Evolutionary conservation across 2,797 vertebrate genomes (phyloP).

Genomic region (Danio tinwini): DNA sequence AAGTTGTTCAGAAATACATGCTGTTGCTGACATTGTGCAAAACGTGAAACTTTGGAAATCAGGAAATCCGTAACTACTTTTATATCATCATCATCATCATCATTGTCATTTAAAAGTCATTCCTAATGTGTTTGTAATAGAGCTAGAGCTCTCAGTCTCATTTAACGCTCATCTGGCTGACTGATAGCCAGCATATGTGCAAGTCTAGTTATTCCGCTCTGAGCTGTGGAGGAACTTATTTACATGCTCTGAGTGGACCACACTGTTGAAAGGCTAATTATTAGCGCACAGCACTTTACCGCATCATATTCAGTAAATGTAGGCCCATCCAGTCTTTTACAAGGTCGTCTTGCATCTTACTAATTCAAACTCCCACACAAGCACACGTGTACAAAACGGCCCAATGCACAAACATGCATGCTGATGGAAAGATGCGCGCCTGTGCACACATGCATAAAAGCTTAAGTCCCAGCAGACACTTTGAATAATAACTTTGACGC

Average conservation of each 20-base stretch:
- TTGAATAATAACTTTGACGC: constrained; percentile 42
- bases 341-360: constrained; percentile 6
- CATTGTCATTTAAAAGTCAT: not conserved
- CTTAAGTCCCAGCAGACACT: constrained; percentile 40
- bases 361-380: constrained; percentile 24
- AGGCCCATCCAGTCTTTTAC: not conserved
- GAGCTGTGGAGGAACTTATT: constrained; percentile 45
- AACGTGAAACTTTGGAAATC: not conserved
- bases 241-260: constrained; percentile 53
- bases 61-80: not conserved
- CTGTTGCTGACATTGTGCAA: not conserved
- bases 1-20: not conserved
- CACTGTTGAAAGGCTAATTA: constrained; percentile 57
- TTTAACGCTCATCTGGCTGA: constrained; percentile 15
- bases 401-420: constrained; percentile 42
- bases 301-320: constrained; percentile 61
- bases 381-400: constrained; percentile 21
- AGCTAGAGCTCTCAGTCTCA: constrained; percentile 1
- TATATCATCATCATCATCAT: not conserved
- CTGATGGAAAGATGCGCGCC: constrained; percentile 53
- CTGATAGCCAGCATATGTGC: not conserved
- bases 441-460: constrained; percentile 52
- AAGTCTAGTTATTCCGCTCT: constrained; percentile 14
- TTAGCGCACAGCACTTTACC: constrained; percentile 55
- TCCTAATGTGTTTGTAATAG: constrained; percentile 7